Base-by-base conservation (phyloP, 2,113 vertebrate genomes). In the Marmota monax region DNA sequence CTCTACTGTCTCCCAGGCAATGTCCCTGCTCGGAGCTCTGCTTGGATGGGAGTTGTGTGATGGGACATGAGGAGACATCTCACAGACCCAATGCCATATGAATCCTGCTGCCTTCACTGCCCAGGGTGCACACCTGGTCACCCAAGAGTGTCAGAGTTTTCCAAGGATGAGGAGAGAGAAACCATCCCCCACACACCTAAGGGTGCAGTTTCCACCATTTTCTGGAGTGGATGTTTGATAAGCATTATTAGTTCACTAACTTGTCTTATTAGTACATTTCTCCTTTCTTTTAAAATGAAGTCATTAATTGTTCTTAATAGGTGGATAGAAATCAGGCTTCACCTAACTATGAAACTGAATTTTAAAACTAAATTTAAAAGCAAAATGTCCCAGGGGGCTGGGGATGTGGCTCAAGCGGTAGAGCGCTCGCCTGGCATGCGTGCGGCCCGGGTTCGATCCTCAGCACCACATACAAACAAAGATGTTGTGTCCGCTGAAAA, bases 271-370 rank as follows among this genome's bases (percentile, higher is more conserved):
- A 69, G 37, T 11, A 65, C 29, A 4, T 78, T 56, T 90, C 78
- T 90, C 42, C 85, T 91, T 76, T 70, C 58, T 90, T 69, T 83
- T 89, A 51, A 85, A 88, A 91, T 17, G 11, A 86, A 97, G 13
- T 92, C 23, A 70, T 37, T 92, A 65, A 72, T 90, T 92, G 65
- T 7, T 37, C 37, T 85, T 69, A 88, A 37, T 22, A 70, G 34
- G 65, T 67, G n/a, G 23, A 22, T n/a, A 82, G 45, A 84, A 61
- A 61, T 84, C 25, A n/a, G 34, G 12, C 74, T 69, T 88, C 25
- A 63, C 22, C 45, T 78, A 80, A 94, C 48, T 58, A 69, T 23
- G 23, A 90, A 93, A n/a, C 23, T 32, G 83, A 92, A 20, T 56
- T 92, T 95, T 67, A 42, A 78, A 92, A 56, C 45, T 37, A 84